phyloP scores from a whole-genome alignment of 2,113 vertebrate species.

The Dicentrarchus labrax region DNA sequence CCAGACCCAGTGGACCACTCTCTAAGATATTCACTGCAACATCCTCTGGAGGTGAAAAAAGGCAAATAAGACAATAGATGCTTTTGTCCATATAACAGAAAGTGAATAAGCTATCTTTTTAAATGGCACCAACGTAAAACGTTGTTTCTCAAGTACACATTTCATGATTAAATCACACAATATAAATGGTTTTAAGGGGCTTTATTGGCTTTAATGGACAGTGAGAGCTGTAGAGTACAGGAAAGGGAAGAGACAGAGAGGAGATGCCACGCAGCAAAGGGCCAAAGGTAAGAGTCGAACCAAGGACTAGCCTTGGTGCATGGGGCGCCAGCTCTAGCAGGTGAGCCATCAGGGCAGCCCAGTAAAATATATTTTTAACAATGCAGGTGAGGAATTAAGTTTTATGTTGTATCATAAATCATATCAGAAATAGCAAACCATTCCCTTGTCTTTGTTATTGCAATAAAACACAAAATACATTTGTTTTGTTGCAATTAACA shows the following conservation, averaged over 20 bases:
- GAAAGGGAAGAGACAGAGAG: no score
- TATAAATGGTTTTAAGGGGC: background rate
- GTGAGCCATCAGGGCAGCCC: no score
- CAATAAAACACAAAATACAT: slow-evolving; percentile 42
- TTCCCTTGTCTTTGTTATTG: slow-evolving; percentile 11
- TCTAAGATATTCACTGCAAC: slow-evolving; percentile 74
- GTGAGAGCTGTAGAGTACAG: no score
- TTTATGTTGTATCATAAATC: slow-evolving; percentile 1
- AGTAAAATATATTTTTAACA: background rate
- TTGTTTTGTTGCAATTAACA: slow-evolving; percentile 35
- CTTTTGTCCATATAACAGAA: background rate
- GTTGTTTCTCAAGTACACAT: background rate
- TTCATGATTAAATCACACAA: slow-evolving; percentile 4
- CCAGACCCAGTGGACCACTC: slow-evolving; percentile 73
- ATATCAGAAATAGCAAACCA: slow-evolving; percentile 11
- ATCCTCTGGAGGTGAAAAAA: slow-evolving; percentile 69
- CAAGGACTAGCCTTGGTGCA: no score
- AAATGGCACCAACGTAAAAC: background rate
- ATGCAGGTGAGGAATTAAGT: background rate
- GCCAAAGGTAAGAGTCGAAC: no score
- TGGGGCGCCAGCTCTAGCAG: no score
- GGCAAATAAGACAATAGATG: background rate
- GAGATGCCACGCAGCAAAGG: no score
- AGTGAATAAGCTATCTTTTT: background rate
- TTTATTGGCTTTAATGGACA: no score